Conservation (phyloP, 2,888 invertebrate species). For the Creontiades dilutus region DNA sequence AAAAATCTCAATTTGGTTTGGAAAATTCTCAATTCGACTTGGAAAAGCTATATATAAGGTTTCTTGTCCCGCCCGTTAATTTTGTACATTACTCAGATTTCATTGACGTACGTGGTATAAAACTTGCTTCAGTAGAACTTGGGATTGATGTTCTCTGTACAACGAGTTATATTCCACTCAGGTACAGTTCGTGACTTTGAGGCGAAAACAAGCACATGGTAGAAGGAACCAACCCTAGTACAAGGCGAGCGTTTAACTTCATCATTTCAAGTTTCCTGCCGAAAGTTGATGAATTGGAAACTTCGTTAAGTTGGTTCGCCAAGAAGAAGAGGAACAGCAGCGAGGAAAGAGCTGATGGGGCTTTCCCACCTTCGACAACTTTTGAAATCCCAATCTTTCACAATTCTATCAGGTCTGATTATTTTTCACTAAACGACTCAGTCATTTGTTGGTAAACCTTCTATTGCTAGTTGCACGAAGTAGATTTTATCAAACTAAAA, state of each 20-base stretch:
- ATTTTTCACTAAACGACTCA: too few relatives aligned
- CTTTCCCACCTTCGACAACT: not conserved
- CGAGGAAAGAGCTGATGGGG: not conserved
- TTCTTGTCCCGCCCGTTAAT: too few relatives aligned
- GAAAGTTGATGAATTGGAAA: constrained; percentile 32
- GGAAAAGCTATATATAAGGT: too few relatives aligned
- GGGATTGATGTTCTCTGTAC: not conserved
- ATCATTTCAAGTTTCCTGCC: constrained; percentile 28
- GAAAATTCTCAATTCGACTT: too few relatives aligned
- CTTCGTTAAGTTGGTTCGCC: not conserved
- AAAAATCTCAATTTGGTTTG: too few relatives aligned
- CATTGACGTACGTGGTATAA: too few relatives aligned
- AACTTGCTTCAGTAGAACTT: not conserved
- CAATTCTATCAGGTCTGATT: too few relatives aligned
- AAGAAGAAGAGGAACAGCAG: not conserved
- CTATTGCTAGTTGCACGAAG: too few relatives aligned
- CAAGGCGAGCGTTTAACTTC: constrained; percentile 12
- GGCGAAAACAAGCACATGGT: constrained; percentile 20
- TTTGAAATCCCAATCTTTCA: too few relatives aligned
- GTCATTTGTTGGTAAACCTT: too few relatives aligned
- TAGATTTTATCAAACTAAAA: too few relatives aligned
- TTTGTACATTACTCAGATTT: too few relatives aligned
- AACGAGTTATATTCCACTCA: not conserved
- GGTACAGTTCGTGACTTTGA: constrained; percentile 6
- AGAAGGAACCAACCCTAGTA: not conserved